These are phyloP conservation scores for Alectura lathami DNA, from an alignment of 2,113 vertebrate species.

Conservation along the genomic window DNA sequence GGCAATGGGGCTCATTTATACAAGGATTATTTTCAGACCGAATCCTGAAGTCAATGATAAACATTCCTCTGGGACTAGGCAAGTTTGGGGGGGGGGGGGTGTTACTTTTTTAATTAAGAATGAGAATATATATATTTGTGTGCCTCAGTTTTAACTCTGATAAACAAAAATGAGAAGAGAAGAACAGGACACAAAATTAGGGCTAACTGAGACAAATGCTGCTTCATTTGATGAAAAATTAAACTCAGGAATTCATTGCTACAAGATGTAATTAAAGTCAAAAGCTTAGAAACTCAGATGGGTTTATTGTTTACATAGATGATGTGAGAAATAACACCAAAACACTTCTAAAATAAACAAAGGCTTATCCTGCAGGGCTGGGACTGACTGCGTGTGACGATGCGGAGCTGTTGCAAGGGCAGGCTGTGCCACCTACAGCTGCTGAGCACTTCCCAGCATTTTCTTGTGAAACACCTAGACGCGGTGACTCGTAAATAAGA, in stretches of 20 bases:
- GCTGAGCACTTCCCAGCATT: fast-evolving
- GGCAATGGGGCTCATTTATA: background rate
- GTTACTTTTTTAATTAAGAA: background rate
- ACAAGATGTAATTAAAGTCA: background rate
- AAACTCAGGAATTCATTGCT: background rate
- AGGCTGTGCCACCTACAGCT: background rate
- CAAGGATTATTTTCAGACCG: background rate
- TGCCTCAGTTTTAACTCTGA: background rate
- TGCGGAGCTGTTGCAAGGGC: fast-evolving
- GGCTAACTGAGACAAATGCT: background rate
- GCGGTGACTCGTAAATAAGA: fast-evolving
- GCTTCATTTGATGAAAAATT: background rate
- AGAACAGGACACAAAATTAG: background rate
- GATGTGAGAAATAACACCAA: background rate
- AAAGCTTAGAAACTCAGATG: background rate
- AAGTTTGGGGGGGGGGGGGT: background rate
- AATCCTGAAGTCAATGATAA: background rate
- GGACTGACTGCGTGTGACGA: background rate
- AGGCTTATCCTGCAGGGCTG: background rate
- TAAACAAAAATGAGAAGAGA: background rate
- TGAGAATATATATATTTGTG: background rate
- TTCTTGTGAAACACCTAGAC: background rate
- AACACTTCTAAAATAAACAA: background rate
- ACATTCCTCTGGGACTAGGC: background rate
- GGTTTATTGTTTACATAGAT: background rate